Percentiles rank a stretch among this genome's conserved stretches.
Conservation (phyloP, 2,113 vertebrate species). For the Nyctereutes procyonoides region DNA sequence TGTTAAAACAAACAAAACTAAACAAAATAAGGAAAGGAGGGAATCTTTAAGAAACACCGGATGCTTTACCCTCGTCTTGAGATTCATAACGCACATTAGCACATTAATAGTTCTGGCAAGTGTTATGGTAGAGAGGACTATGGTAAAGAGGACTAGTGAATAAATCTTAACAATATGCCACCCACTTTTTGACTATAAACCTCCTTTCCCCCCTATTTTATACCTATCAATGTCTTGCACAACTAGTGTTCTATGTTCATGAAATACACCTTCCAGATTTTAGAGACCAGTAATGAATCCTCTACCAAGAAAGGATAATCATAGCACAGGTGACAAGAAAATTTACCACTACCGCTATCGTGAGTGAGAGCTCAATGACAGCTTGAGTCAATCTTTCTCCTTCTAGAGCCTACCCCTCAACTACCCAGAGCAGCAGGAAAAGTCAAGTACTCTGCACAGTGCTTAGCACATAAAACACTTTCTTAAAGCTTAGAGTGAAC, state of each 20-base stretch:
- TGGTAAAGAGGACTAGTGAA: background rate
- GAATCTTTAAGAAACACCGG: background rate
- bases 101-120: constrained; percentile 12
- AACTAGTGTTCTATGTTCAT: background rate
- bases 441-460: background rate
- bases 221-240: background rate
- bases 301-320: background rate
- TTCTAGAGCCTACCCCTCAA: background rate
- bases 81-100: background rate
- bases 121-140: background rate
- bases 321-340: background rate
- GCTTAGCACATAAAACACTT: background rate
- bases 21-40: background rate
- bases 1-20: background rate
- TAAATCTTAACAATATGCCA: background rate
- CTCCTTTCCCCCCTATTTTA: background rate
- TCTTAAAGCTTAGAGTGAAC: background rate
- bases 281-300: background rate
- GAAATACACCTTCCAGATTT: constrained; percentile 8
- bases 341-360: background rate
- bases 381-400: background rate
- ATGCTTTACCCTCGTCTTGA: background rate
- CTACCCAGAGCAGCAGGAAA: background rate
- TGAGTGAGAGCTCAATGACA: background rate
- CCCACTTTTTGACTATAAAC: background rate